Conservation (phyloP, 37 sponge, comb jelly and placozoan species). For the Amphimedon queenslandica region DNA sequence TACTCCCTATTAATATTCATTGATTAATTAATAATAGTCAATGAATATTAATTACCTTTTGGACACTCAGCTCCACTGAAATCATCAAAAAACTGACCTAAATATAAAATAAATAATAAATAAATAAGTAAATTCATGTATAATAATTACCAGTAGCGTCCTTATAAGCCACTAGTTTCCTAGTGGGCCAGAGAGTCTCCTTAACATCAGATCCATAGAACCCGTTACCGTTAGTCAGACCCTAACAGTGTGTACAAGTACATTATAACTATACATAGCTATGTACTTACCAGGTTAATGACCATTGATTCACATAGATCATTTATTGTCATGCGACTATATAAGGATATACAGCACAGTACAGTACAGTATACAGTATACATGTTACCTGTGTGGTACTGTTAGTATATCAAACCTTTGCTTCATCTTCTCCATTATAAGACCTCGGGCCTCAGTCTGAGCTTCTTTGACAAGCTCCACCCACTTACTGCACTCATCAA, state of each 20-base stretch:
- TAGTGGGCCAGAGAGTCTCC: slow-evolving; percentile 65
- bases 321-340: slow-evolving; percentile 57
- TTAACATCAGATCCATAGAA: slow-evolving; percentile 63
- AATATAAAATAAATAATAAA: neutral
- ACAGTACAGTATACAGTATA: too few relatives aligned
- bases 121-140: neutral
- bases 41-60: slow-evolving; percentile 8
- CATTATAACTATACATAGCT: too few relatives aligned
- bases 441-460: slow-evolving; percentile 38
- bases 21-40: neutral
- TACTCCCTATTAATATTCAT: slow-evolving; percentile 10
- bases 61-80: slow-evolving; percentile 54
- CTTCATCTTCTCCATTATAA: slow-evolving; percentile 48
- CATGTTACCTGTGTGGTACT: slow-evolving; percentile 34
- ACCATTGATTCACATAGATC: slow-evolving; percentile 35
- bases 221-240: slow-evolving; percentile 61
- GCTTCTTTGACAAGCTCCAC: slow-evolving; percentile 29
- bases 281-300: slow-evolving; percentile 55
- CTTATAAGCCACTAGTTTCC: slow-evolving; percentile 62
- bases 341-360: neutral
- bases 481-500: slow-evolving; percentile 36
- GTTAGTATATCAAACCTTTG: slow-evolving; percentile 60
- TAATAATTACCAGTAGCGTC: slow-evolving; percentile 28
- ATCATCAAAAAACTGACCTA: slow-evolving; percentile 70
- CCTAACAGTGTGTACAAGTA: too few relatives aligned